Conservation (phyloP, 2,113 vertebrate genomes). For the Accipiter virgatus region DNA sequence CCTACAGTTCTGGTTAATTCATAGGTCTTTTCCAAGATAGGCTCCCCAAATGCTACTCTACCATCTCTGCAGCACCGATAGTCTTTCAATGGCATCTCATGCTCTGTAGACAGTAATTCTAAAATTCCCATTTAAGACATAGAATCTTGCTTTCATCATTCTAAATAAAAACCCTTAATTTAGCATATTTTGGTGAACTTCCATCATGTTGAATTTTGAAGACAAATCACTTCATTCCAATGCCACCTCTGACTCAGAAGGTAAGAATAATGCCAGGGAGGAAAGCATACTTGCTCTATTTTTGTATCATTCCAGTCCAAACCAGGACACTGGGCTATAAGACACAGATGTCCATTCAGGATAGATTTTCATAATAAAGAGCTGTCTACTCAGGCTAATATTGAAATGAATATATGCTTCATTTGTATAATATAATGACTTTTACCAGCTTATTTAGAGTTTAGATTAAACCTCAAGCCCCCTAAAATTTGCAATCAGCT, state of each 20-base stretch:
- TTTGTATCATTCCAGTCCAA: background rate
- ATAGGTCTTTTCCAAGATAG: background rate
- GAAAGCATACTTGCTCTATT: background rate
- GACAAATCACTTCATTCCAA: background rate
- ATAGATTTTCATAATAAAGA: background rate
- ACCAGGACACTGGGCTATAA: background rate
- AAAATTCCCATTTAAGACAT: background rate
- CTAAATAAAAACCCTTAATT: background rate
- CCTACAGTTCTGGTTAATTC: background rate
- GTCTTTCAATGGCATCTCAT: background rate
- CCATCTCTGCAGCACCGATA: background rate
- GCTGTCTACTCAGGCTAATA: background rate
- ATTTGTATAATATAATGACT: background rate
- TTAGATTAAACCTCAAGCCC: background rate
- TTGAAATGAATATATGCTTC: background rate
- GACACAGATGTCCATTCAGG: background rate
- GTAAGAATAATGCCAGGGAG: background rate
- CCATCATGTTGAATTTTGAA: background rate
- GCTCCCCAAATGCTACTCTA: background rate
- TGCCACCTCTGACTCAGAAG: background rate
- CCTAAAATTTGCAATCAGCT: background rate
- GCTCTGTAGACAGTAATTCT: background rate
- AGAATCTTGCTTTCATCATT: background rate
- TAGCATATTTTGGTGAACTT: background rate
- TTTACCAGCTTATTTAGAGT: background rate